phyloP scores from a whole-genome alignment of 2,888 invertebrate species.

The Craniophora ligustri region DNA sequence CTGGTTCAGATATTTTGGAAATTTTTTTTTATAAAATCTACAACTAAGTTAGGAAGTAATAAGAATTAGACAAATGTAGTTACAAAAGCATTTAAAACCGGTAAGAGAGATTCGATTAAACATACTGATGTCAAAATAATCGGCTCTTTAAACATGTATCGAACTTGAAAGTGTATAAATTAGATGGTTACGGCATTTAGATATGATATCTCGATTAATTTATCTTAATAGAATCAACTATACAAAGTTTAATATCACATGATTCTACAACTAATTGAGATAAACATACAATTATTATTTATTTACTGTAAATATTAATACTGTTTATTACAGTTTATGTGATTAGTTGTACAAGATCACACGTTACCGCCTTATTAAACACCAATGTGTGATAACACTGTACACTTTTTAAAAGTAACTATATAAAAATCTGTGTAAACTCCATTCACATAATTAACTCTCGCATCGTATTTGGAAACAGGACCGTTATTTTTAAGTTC shows the following conservation, averaged over 20 bases:
- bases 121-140: constrained; percentile 17
- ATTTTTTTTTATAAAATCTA: too few species aligned
- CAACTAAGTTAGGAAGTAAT: too few species aligned
- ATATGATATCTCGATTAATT: constrained; percentile 53
- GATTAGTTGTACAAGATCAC: constrained; percentile 61
- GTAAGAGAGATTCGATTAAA: neutral
- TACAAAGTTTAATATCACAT: constrained; percentile 54
- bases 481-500: constrained; percentile 66
- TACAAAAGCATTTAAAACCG: neutral
- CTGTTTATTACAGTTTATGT: constrained; percentile 53
- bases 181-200: constrained; percentile 33
- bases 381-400: constrained; percentile 56
- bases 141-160: constrained; percentile 19
- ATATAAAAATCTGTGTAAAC: constrained; percentile 55
- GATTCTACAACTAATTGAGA: constrained; percentile 58
- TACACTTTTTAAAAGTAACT: constrained; percentile 43
- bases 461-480: constrained; percentile 61
- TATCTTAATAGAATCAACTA: constrained; percentile 57
- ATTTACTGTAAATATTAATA: constrained; percentile 64
- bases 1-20: neutral
- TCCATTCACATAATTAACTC: constrained; percentile 70
- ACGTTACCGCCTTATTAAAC: constrained; percentile 66
- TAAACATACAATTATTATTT: constrained; percentile 62
- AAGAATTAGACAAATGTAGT: too few species aligned
- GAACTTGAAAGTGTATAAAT: constrained; percentile 24